Evolutionary conservation across 2,113 vertebrate species (phyloP).

Genomic region (Sakesphorus luctuosus): DNA sequence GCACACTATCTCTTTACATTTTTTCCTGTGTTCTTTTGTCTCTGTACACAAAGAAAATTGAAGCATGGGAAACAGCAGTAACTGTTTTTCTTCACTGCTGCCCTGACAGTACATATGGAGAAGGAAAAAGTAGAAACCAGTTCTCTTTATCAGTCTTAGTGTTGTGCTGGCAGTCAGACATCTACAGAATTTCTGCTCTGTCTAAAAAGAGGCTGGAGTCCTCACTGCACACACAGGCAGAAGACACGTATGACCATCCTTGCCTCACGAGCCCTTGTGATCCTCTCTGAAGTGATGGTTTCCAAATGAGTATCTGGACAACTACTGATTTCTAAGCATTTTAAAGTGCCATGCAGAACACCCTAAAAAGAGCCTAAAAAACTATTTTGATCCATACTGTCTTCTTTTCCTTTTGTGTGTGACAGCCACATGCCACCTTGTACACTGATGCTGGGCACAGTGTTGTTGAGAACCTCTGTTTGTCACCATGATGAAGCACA

Average conservation of each 20-base stretch:
- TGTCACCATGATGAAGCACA: background rate
- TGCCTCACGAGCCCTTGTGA: background rate
- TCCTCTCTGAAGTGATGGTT: background rate
- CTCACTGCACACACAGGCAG: background rate
- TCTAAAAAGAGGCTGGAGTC: background rate
- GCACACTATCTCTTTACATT: background rate
- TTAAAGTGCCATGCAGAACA: background rate
- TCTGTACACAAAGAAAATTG: background rate
- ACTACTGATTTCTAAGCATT: background rate
- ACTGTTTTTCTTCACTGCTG: conserved; percentile 6
- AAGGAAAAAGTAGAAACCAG: background rate
- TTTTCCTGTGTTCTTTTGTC: background rate
- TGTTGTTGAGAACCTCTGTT: background rate
- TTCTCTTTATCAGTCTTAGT: background rate
- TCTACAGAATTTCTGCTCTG: background rate
- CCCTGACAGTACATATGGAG: background rate
- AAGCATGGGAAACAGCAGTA: conserved; percentile 8
- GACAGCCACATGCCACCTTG: background rate
- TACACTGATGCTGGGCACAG: background rate
- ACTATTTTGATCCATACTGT: background rate
- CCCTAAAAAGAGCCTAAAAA: background rate
- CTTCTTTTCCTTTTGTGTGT: background rate
- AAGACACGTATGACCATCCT: background rate
- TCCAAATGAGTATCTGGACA: background rate
- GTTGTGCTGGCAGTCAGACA: background rate